Conservation (phyloP, 2,888 invertebrate species). For the Tetramorium bicarinatum region DNA sequence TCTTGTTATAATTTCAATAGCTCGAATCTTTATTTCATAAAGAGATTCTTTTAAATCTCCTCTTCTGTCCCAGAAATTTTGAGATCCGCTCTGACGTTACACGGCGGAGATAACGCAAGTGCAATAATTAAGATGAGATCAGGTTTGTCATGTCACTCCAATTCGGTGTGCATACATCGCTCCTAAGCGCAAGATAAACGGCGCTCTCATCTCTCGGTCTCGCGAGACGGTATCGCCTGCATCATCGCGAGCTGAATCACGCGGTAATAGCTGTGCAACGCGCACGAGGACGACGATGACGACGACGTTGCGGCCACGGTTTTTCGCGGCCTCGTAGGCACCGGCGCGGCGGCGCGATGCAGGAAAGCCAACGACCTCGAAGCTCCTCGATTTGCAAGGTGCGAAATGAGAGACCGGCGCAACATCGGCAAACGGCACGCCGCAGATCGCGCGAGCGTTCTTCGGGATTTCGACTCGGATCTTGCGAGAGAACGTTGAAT, state of each 20-base stretch:
- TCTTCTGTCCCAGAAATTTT: not conserved
- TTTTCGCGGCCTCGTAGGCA: slow-evolving; percentile 74
- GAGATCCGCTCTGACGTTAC: not conserved
- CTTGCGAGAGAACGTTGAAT: not conserved
- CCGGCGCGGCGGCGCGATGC: slow-evolving; percentile 68
- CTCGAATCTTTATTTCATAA: not conserved
- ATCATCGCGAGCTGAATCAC: slow-evolving; percentile 65
- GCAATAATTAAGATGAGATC: slow-evolving; percentile 30
- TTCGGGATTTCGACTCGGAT: not conserved
- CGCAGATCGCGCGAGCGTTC: not conserved
- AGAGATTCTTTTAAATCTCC: not conserved
- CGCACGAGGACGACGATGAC: slow-evolving; percentile 35
- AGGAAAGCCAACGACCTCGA: slow-evolving; percentile 82
- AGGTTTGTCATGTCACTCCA: slow-evolving; percentile 6
- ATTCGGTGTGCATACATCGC: not conserved
- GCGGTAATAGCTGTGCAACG: slow-evolving; percentile 61
- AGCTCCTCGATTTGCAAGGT: slow-evolving; percentile 75
- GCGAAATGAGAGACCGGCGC: slow-evolving; percentile 61
- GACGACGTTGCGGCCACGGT: slow-evolving; percentile 60
- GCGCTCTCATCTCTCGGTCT: slow-evolving; percentile 46
- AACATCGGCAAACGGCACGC: not conserved
- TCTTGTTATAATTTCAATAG: not conserved
- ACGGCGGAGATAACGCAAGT: not conserved
- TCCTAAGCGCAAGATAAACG: slow-evolving; percentile 20
- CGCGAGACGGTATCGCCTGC: slow-evolving; percentile 26